Conservation (phyloP, 2,888 invertebrate species). For the Nephrocerus scutellatus region DNA sequence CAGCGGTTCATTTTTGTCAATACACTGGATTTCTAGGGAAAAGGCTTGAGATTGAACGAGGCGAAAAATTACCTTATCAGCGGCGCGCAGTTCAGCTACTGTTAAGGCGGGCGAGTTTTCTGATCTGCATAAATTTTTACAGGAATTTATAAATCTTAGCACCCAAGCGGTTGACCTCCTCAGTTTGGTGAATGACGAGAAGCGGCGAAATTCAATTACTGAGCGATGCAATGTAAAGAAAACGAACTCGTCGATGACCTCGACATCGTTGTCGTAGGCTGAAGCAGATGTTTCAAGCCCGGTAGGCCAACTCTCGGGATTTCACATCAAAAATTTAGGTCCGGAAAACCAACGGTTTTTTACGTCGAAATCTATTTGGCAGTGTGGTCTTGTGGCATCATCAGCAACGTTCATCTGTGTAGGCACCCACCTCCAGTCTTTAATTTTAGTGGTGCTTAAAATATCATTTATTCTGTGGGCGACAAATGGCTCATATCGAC, state of each 20-base stretch:
- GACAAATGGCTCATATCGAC: constrained; percentile 19
- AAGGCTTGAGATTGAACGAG: constrained; percentile 7
- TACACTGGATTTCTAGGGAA: neutral
- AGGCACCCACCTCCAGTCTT: constrained; percentile 23
- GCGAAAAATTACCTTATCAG: neutral
- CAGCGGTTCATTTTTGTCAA: neutral
- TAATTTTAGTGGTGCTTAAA: constrained; percentile 2
- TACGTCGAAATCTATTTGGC: constrained; percentile 4
- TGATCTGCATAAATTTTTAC: neutral
- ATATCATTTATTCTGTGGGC: constrained; percentile 15
- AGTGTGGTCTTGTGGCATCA: constrained; percentile 11
- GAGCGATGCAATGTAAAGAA: constrained; percentile 1
- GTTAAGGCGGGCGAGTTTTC: neutral
- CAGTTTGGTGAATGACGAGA: constrained; percentile 7
- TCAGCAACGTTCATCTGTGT: constrained; percentile 7
- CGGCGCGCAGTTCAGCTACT: neutral
- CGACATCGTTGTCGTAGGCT: constrained; percentile 2
- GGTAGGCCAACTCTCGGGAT: neutral
- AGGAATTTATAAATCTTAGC: constrained; percentile 3
- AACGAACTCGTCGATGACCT: constrained; percentile 2
- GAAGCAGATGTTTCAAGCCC: too few species aligned
- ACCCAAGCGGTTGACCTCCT: constrained; percentile 1
- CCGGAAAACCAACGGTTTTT: constrained; percentile 13
- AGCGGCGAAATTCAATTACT: constrained; percentile 2
- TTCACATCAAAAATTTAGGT: constrained; percentile 3